Base-by-base conservation (phyloP, 2,888 invertebrate genomes). In the Idaea straminata region DNA sequence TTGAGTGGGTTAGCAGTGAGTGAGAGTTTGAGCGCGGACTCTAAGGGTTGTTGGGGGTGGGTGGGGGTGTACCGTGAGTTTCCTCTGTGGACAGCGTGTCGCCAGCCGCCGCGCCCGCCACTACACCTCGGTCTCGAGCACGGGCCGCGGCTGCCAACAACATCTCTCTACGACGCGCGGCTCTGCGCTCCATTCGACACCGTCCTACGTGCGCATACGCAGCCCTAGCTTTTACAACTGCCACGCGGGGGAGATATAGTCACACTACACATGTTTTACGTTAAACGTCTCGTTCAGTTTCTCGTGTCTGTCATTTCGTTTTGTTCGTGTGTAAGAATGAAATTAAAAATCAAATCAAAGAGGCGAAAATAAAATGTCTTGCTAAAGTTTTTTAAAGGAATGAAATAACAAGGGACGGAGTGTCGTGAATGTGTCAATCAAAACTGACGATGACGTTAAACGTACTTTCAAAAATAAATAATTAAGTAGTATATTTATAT, bases 81-180 rank as follows among this genome's bases (percentile, higher is more conserved):
- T 92, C 91, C 93, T 91, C 80, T 85, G 93, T 83, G 84, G 88
- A 86, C 87, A 89, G 88, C 90, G 91, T 83, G 84, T 82, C 77
- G 86, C 83, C 87, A 86, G 88, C 86, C 89, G 89, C 90, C 89
- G 91, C 90, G 91, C 86, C 91, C 92, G 90, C 92, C 90, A 88
- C 93, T 92, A 92, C 89, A 92, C 93, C 85, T 93, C 93, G 71
- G 92, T 93, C 92, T 92, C 93, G 85, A 92, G 86, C 86, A 87
- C 90, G 76, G 91, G 88, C 81, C 91, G 91, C 74, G 89, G 91
- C 91, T 91, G 90, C 91, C 91, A 91, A 89, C 91, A 91, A 90
- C 92, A 91, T 85, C 92, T 91, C 91, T 91, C 92, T 79, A 88
- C 88, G 85, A 82, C 88, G 85, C 89, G 88, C 85, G 88, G 86